Conservation (phyloP, 2,113 vertebrate species). For the Hippocampus zosterae region DNA sequence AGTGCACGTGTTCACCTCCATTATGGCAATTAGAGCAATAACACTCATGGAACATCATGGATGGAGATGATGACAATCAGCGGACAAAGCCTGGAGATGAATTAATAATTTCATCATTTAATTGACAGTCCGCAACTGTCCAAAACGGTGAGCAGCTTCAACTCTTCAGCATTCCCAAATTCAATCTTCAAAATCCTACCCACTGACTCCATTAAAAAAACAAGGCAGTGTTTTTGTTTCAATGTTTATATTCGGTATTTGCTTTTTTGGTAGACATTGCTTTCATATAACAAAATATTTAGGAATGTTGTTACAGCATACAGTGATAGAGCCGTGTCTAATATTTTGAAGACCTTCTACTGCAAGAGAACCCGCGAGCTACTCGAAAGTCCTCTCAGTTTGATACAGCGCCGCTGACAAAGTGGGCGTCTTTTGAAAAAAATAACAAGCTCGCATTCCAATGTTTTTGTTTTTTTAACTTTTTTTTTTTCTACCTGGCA, state of each 20-base stretch:
- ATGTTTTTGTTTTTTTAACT: too few species aligned
- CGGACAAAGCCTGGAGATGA: neutral
- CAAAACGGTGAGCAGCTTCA: too few species aligned
- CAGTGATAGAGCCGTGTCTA: too few species aligned
- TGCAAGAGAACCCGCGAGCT: neutral
- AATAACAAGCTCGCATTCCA: neutral
- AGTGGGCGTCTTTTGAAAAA: neutral
- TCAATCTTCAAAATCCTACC: too few species aligned
- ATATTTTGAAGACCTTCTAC: neutral
- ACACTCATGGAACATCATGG: neutral
- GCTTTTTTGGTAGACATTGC: neutral
- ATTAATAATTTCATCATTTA: too few species aligned
- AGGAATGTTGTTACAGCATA: neutral
- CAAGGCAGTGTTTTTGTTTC: neutral
- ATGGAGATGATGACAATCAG: neutral
- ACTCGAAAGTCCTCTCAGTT: neutral
- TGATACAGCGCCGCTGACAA: conserved; percentile 1
- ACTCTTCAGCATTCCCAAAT: too few species aligned
- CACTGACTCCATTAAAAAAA: too few species aligned
- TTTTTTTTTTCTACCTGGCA: neutral
- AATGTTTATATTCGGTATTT: too few species aligned
- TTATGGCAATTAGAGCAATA: conserved; percentile 25
- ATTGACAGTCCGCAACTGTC: too few species aligned
- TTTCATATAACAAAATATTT: neutral
- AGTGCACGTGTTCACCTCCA: conserved; percentile 40